Percentiles rank a stretch among this genome's conserved stretches.
phyloP scores from a whole-genome alignment of 1,140 invertebrate species.

The Paramacrobiotus metropolitanus region DNA sequence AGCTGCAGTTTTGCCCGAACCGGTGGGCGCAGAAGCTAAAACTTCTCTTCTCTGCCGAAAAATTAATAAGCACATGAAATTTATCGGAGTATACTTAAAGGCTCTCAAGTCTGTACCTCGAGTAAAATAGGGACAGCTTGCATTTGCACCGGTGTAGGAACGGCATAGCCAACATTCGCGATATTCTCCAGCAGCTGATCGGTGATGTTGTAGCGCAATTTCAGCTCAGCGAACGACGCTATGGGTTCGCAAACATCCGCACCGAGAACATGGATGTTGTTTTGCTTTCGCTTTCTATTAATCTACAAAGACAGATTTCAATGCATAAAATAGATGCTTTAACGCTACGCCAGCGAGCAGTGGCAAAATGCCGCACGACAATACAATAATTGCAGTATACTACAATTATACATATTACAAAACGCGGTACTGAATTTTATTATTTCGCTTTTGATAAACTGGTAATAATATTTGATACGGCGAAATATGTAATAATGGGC shows the following conservation, averaged over 20 bases:
- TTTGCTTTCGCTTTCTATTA: slow-evolving; percentile 42
- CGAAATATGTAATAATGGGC: too few species aligned
- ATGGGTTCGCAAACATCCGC: slow-evolving; percentile 47
- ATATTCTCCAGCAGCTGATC: slow-evolving; percentile 45
- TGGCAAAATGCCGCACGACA: too few species aligned
- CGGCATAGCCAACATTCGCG: slow-evolving; percentile 38
- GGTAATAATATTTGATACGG: too few species aligned
- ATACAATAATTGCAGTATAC: too few species aligned
- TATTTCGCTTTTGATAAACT: too few species aligned
- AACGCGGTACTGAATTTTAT: too few species aligned
- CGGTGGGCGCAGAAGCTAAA: slow-evolving; percentile 77
- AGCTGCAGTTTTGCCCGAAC: slow-evolving; percentile 62
- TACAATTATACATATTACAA: too few species aligned
- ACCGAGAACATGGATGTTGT: slow-evolving; percentile 51
- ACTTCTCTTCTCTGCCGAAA: slow-evolving; percentile 44
- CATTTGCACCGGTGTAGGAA: slow-evolving; percentile 79
- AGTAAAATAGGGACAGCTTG: slow-evolving; percentile 73
- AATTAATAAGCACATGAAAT: slow-evolving; percentile 5
- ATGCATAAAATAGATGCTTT: too few species aligned
- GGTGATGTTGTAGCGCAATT: slow-evolving; percentile 29
- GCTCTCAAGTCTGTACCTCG: slow-evolving; percentile 26
- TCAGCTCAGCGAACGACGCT: slow-evolving; percentile 38
- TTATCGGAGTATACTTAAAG: not conserved
- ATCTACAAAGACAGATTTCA: slow-evolving; percentile 32
- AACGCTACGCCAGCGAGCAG: too few species aligned